These are phyloP conservation scores for Eupithecia vulgata DNA, from an alignment of 2,888 invertebrate species.

Conservation along the genomic window DNA sequence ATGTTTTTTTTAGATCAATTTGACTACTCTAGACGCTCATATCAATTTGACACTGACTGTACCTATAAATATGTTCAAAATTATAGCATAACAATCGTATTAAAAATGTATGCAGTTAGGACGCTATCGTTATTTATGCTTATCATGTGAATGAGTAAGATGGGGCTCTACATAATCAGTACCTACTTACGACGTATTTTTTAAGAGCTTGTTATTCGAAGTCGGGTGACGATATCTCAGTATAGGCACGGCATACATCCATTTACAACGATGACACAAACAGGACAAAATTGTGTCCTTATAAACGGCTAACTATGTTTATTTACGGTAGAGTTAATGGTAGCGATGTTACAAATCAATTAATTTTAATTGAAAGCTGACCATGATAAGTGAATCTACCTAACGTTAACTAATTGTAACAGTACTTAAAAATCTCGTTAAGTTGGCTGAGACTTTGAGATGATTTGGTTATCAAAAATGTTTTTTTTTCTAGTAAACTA, in stretches of 20 bases:
- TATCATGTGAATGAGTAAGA: background rate
- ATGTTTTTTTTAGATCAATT: no score
- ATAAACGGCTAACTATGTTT: background rate
- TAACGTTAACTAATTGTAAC: background rate
- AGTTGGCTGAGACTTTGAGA: background rate
- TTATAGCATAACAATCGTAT: background rate
- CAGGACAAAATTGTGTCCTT: background rate
- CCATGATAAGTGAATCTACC: background rate
- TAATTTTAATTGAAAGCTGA: background rate
- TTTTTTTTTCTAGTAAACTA: background rate
- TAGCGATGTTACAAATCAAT: background rate
- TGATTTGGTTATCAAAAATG: background rate
- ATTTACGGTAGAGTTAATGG: background rate
- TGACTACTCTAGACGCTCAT: no score
- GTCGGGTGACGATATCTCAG: background rate
- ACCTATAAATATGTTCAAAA: background rate
- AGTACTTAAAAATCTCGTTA: background rate
- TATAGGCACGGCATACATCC: background rate
- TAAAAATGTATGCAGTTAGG: background rate
- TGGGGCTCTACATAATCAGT: background rate
- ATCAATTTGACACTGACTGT: no score
- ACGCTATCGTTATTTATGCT: background rate
- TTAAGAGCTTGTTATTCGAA: background rate
- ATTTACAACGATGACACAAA: constrained; percentile 10
- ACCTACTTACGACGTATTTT: background rate